Evolutionary conservation across 2,888 invertebrate species (phyloP).

Genomic region (Drosophila mimica): DNA sequence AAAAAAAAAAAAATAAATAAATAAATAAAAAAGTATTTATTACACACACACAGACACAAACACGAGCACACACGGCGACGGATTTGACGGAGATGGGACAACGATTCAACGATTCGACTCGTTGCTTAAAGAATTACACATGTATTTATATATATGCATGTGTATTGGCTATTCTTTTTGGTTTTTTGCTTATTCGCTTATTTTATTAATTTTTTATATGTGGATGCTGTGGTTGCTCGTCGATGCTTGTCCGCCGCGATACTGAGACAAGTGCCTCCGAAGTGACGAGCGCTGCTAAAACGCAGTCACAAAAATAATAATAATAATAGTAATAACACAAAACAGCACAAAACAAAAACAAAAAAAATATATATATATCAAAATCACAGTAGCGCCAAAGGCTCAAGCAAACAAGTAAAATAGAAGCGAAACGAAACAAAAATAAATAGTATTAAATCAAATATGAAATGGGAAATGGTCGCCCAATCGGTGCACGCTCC

Average conservation of each 20-base stretch:
- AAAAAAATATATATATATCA: background rate
- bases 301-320: conserved; percentile 21
- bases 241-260: conserved; percentile 65
- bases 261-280: conserved; percentile 55
- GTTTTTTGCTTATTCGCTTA: background rate
- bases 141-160: background rate
- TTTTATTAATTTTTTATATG: conserved; percentile 3
- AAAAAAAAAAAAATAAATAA: conserved; percentile 18
- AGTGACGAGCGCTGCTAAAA: conserved; percentile 15
- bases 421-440: conserved; percentile 8
- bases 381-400: conserved; percentile 26
- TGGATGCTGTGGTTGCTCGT: conserved; percentile 57
- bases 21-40: conserved; percentile 5
- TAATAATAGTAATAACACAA: conserved; percentile 20
- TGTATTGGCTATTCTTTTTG: background rate
- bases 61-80: conserved; percentile 9
- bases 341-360: conserved; percentile 12
- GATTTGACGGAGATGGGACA: conserved; percentile 6
- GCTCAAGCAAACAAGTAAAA: conserved; percentile 17
- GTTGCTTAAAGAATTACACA: conserved; percentile 35
- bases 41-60: conserved; percentile 6
- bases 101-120: conserved; percentile 2
- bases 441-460: conserved; percentile 27
- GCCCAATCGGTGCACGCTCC: conserved; percentile 53
- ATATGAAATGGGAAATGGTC: conserved; percentile 54